These are phyloP conservation scores for Colostygia pectinataria DNA, from an alignment of 2,888 invertebrate species.

Conservation along the genomic window DNA sequence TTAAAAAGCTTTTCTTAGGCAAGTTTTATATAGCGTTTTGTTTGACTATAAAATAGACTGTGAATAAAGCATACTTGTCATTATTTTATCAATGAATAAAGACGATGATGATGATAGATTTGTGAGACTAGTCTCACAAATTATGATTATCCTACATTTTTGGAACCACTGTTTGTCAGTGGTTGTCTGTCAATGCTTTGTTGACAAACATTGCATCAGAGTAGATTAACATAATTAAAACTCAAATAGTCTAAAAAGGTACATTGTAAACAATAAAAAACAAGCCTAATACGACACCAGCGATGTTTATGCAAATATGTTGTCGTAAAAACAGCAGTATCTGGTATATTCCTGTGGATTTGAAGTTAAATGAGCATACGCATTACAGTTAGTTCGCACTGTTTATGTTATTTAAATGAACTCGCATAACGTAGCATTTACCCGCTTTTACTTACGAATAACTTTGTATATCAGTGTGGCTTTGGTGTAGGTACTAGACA, in stretches of 20 bases:
- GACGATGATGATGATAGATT: too few relatives aligned
- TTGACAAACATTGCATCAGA: too few relatives aligned
- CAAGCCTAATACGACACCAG: slow-evolving; percentile 28
- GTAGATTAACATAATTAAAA: too few relatives aligned
- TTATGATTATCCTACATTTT: too few relatives aligned
- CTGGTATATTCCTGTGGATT: slow-evolving; percentile 31
- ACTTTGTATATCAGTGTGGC: slow-evolving; percentile 25
- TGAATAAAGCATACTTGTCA: too few relatives aligned
- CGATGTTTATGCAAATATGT: slow-evolving; percentile 37
- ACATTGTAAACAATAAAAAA: slow-evolving; percentile 5
- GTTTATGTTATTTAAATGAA: slow-evolving; percentile 34
- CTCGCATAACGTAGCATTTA: slow-evolving; percentile 37
- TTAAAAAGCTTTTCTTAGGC: too few relatives aligned
- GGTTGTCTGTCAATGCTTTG: too few relatives aligned
- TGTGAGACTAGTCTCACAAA: too few relatives aligned
- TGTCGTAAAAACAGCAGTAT: slow-evolving; percentile 33
- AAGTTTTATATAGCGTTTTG: too few relatives aligned
- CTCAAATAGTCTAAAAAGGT: background rate
- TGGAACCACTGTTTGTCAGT: too few relatives aligned
- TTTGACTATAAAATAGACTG: too few relatives aligned
- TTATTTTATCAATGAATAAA: too few relatives aligned
- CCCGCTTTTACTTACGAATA: slow-evolving; percentile 17
- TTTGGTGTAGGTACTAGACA: background rate
- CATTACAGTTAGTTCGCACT: slow-evolving; percentile 24
- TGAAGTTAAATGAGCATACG: slow-evolving; percentile 25